These are phyloP conservation scores for Paramisgurnus dabryanus DNA, from an alignment of 2,113 vertebrate genomes.

Conservation along the genomic window DNA sequence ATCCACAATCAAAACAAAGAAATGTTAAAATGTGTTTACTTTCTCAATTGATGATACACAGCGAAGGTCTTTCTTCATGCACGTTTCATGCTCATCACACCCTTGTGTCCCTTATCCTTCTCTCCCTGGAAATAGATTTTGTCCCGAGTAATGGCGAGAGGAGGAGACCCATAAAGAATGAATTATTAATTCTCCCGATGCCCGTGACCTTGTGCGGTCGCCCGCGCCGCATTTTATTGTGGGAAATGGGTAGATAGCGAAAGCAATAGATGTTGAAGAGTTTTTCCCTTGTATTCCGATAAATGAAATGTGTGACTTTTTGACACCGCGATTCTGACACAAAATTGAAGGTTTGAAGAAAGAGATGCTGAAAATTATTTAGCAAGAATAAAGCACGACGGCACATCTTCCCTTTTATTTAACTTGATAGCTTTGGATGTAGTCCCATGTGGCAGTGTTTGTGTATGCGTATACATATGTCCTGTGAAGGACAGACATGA, in stretches of 20 bases:
- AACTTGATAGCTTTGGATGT: conserved; percentile 34
- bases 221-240: conserved; percentile 60
- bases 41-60: background rate
- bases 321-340: conserved; percentile 17
- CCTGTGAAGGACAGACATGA: conserved; percentile 67
- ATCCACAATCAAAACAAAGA: background rate
- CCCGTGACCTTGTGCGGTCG: conserved; percentile 67
- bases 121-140: conserved; percentile 49
- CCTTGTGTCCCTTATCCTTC: conserved; percentile 44
- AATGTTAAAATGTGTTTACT: background rate
- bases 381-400: conserved; percentile 2
- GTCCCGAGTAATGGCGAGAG: conserved; percentile 36
- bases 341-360: conserved; percentile 15
- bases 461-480: conserved; percentile 49
- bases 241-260: conserved; percentile 60
- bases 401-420: conserved; percentile 17
- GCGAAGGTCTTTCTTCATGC: conserved; percentile 21
- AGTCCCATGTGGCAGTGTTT: conserved; percentile 21
- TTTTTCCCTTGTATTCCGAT: conserved; percentile 60
- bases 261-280: conserved; percentile 65
- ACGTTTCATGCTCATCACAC: background rate
- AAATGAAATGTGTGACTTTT: conserved; percentile 61
- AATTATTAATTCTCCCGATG: conserved; percentile 69
- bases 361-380: conserved; percentile 3
- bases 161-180: conserved; percentile 55